Base-by-base conservation (phyloP, 2,113 vertebrate species). In the Muntiacus reevesi region DNA sequence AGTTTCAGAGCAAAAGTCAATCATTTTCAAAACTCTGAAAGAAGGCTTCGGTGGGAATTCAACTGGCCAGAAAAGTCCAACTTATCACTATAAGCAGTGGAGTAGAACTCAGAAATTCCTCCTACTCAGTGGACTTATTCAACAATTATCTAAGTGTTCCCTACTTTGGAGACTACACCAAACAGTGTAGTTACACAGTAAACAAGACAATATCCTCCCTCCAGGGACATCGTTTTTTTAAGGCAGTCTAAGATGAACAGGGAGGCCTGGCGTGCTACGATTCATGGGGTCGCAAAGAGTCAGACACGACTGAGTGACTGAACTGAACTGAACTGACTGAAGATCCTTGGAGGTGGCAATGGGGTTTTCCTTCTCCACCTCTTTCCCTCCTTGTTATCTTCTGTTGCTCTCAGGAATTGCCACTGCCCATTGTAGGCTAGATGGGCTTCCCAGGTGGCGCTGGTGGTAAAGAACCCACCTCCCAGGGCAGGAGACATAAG, bases 21-120 rank as follows among this genome's bases (percentile, higher is more conserved):
- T 97, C 89, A 91, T 93, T 95, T 96, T 91, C 16, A 87, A 96
- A 95, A 88, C 15, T 33, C 9, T 62, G 36, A 86, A 91, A 95
- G 92, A 93, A 93, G 5, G 5, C 4, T 54, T 89, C 27, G 6
- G 33, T 95, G 76, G 93, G 62, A 95, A 94, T 92, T 95, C 88
- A 97, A 94, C 28, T 78, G 87, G 79, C 62, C 64, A 96, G 71
- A 89, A 89, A 89, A 91, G 95, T 64, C 55, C 89, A 91, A 40
- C 45, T 40, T 25, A 76, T 76, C 40, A 40, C 25, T 43, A 79
- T 33, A 67, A 93, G 67, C 21, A 59, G 11, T 93, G 27, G 28
- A 91, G 67, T 55, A 84, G 71, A 43, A 62, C 55, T 94, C 76
- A 30, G 40, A 47, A 95, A 94, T 85, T 71, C 47, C 21, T 36